Base-by-base conservation (phyloP, 2,797 vertebrate genomes). In the Heliangelus exortis region DNA sequence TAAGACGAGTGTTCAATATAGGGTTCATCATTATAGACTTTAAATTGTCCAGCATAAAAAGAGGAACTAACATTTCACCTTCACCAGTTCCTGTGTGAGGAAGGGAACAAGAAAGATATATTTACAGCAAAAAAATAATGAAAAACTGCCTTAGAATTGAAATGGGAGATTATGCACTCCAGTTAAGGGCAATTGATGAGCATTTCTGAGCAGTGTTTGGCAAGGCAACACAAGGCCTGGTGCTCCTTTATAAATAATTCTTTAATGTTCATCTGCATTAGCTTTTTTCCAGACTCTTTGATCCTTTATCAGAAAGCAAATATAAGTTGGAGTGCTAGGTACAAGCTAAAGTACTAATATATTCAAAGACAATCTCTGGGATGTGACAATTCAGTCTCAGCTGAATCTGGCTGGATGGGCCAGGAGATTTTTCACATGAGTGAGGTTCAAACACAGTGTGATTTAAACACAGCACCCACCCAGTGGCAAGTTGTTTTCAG, bases 1-100 rank as follows among this genome's bases (percentile, higher is more conserved):
- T 92, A 91, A 93, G 84, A 85, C 80, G 96, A 78, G 73, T 6
- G 3, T 96, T 97, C 90, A 94, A 89, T 76, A 95, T 47, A 95
- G 93, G 91, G 89, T 95, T 97, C 89, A 94, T 77, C 47, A 2
- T 71, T 92, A 85, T 3, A 47, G 94, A 66, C 73, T 89, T 96
- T 77, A 96, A 90, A 96, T 92, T 95, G 91, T 90, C 87, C 69
- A 1, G 48, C 66, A 59, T 95, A 85, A 97, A 96, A 90, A 92
- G 72, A 94, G 65, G 73, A 51, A 91, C 54, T 75, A 81, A 93
- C 8, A 22, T 72, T 81, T 95, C 90, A 96, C 97, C 96, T 97
- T 97, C 90, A 79, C 33, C 48, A 88, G 22, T 91, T 94, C 65
- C 66, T 57, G 54, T 72, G 39, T 63, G 51, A 50, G 61, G 47